Evolutionary conservation across 2,113 vertebrate species (phyloP).

Genomic region (Mixornis gularis): DNA sequence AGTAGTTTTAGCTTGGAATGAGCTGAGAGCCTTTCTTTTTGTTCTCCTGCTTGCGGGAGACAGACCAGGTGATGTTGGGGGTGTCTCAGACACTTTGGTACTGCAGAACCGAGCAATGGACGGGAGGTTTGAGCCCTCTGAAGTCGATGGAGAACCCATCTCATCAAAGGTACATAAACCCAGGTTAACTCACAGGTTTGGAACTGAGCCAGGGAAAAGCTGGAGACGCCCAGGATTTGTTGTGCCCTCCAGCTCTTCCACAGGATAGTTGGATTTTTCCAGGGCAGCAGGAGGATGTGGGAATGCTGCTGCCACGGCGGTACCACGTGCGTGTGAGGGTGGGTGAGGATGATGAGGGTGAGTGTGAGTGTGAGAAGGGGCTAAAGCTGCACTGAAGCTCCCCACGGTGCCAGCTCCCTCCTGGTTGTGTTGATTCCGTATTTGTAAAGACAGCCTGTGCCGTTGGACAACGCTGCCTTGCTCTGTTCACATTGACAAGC

Average conservation of each 20-base stretch:
- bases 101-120: not conserved
- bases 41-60: not conserved
- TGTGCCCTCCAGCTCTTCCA: not conserved
- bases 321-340: not conserved
- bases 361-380: not conserved
- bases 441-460: not conserved
- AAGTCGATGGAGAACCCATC: fast-evolving
- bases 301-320: not conserved
- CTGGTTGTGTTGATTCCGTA: fast-evolving
- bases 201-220: not conserved
- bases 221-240: fast-evolving
- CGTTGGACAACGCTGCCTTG: not conserved
- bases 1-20: not conserved
- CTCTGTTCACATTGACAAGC: fast-evolving
- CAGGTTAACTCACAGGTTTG: not conserved
- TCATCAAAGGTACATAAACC: not conserved
- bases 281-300: not conserved
- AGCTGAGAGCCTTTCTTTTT: not conserved
- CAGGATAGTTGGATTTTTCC: not conserved
- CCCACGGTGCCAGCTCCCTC: fast-evolving
- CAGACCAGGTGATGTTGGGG: not conserved
- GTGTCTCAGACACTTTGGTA: not conserved
- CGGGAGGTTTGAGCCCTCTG: not conserved
- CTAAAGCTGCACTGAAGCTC: not conserved
- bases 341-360: not conserved